These are phyloP conservation scores for Parapsyche elsis DNA, from an alignment of 1,140 invertebrate genomes.

Conservation along the genomic window DNA sequence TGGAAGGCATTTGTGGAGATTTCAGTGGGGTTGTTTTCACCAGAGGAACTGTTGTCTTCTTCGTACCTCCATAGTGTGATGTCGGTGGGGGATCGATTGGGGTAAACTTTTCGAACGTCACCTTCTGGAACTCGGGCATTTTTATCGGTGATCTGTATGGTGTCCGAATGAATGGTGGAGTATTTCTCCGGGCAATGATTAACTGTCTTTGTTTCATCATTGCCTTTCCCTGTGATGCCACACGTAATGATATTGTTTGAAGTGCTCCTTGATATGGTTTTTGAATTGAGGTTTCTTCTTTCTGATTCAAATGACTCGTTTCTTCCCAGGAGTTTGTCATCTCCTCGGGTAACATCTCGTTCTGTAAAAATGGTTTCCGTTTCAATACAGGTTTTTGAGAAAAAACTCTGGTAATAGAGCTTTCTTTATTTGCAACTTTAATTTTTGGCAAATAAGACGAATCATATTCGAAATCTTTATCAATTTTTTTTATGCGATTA, in stretches of 20 bases:
- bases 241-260: slow-evolving; percentile 41
- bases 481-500: slow-evolving; percentile 72
- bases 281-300: slow-evolving; percentile 39
- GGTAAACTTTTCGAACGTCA: neutral
- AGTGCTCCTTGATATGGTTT: slow-evolving; percentile 48
- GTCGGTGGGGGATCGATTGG: slow-evolving; percentile 1
- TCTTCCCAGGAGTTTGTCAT: slow-evolving; percentile 17
- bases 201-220: slow-evolving; percentile 37
- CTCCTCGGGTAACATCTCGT: slow-evolving; percentile 45
- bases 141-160: neutral
- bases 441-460: slow-evolving; percentile 69
- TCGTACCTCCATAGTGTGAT: slow-evolving; percentile 29
- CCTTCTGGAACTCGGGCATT: neutral
- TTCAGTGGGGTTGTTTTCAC: slow-evolving; percentile 38
- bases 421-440: slow-evolving; percentile 58
- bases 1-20: slow-evolving; percentile 18
- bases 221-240: slow-evolving; percentile 40
- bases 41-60: slow-evolving; percentile 42
- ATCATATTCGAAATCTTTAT: slow-evolving; percentile 78
- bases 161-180: slow-evolving; percentile 40
- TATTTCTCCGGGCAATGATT: slow-evolving; percentile 38
- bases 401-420: slow-evolving; percentile 50
- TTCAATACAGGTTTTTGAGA: slow-evolving; percentile 59
- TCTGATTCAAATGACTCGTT: slow-evolving; percentile 37
- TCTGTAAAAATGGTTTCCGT: slow-evolving; percentile 61